Conservation (phyloP, 2,113 vertebrate genomes). For the Ceyx melanurus region DNA sequence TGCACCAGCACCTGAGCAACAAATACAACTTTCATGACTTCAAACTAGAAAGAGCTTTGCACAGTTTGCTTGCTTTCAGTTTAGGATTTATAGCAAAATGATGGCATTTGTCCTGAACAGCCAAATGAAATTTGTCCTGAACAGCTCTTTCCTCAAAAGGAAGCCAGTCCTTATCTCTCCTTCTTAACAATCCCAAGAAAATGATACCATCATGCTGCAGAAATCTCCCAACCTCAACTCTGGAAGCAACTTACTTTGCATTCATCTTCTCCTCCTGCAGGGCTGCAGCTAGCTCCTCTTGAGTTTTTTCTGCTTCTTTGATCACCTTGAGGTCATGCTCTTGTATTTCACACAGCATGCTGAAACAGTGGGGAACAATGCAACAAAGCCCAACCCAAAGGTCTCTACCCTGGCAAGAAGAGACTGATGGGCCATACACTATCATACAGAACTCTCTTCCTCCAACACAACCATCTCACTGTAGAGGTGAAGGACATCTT, state of each 20-base stretch:
- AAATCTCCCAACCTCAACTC: not conserved
- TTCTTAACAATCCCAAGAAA: not conserved
- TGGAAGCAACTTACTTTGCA: conserved; percentile 76
- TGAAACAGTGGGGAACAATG: conserved; percentile 47
- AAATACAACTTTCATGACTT: not conserved
- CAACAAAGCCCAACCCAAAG: not conserved
- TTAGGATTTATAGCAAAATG: not conserved
- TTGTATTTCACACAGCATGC: conserved; percentile 78
- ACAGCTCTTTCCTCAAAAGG: not conserved
- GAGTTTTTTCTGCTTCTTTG: conserved; percentile 73
- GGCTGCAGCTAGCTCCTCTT: conserved; percentile 75
- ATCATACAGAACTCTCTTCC: not conserved
- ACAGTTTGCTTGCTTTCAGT: not conserved
- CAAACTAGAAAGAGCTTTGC: not conserved
- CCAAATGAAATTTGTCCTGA: not conserved
- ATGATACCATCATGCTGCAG: not conserved
- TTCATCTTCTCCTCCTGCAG: conserved; percentile 76
- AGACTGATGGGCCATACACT: not conserved
- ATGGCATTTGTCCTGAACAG: not conserved
- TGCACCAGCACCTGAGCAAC: not conserved
- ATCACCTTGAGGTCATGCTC: conserved; percentile 78
- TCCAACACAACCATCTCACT: not conserved
- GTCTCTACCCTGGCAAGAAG: not conserved
- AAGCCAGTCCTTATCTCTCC: not conserved
- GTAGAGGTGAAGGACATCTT: not conserved